These are phyloP conservation scores for Tetragnatha montana DNA, from an alignment of 2,888 invertebrate genomes.

Conservation along the genomic window DNA sequence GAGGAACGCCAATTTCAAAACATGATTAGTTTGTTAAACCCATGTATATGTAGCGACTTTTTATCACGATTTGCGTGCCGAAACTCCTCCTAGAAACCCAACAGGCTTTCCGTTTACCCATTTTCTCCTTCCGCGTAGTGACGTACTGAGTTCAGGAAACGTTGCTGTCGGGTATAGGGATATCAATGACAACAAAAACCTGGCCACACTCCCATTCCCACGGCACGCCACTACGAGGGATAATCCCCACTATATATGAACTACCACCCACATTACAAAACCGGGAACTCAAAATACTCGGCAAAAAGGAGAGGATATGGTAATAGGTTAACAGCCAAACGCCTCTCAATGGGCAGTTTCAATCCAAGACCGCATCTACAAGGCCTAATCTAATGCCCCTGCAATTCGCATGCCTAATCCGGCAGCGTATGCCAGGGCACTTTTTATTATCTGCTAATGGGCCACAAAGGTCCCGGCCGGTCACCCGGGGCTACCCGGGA, in stretches of 20 bases:
- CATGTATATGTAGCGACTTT: no score
- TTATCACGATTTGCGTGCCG: no score
- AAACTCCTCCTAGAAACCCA: no score
- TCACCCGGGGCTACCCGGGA: slow-evolving; percentile 55
- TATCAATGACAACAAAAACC: no score
- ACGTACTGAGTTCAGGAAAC: no score
- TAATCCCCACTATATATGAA: not conserved
- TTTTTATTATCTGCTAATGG: slow-evolving; percentile 47
- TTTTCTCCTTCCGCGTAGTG: no score
- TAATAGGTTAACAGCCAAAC: not conserved
- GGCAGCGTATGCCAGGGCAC: slow-evolving; percentile 14
- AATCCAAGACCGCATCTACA: not conserved
- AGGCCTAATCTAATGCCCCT: not conserved
- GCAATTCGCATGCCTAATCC: not conserved
- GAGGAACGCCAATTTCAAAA: no score
- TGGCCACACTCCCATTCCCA: not conserved
- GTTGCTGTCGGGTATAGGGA: no score
- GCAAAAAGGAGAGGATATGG: not conserved
- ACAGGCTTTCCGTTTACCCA: no score
- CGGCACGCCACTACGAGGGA: not conserved
- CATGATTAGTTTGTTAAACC: no score
- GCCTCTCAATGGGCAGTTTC: not conserved
- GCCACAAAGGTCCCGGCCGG: slow-evolving; percentile 43
- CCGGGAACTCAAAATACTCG: not conserved
- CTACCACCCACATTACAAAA: not conserved